These are phyloP conservation scores for Hyposoter dolosus DNA, from an alignment of 2,888 invertebrate species.

Conservation along the genomic window DNA sequence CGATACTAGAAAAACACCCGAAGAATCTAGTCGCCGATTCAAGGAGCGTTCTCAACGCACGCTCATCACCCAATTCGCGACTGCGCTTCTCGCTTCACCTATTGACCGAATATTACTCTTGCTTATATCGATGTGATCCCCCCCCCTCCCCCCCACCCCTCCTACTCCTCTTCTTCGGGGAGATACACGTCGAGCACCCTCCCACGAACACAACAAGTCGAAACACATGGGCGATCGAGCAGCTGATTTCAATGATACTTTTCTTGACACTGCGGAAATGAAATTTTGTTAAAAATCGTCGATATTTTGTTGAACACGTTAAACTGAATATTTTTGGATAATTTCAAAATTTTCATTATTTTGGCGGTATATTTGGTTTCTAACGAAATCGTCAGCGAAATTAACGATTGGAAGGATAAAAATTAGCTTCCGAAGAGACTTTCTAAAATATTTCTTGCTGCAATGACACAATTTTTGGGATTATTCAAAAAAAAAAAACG, in stretches of 20 bases:
- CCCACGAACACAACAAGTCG: constrained; percentile 10
- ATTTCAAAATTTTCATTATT: too few relatives aligned
- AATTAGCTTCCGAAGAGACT: too few relatives aligned
- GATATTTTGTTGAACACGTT: too few relatives aligned
- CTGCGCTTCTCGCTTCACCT: constrained; percentile 82
- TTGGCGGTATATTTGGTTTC: too few relatives aligned
- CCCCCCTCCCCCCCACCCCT: constrained; percentile 21
- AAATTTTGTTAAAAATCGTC: too few relatives aligned
- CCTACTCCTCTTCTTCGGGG: background rate
- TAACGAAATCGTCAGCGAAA: too few relatives aligned
- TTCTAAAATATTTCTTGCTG: too few relatives aligned
- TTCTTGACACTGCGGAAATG: background rate
- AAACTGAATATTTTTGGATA: too few relatives aligned
- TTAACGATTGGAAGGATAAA: too few relatives aligned
- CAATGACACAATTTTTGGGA: background rate
- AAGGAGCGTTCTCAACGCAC: constrained; percentile 69
- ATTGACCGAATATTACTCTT: constrained; percentile 81
- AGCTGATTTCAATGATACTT: background rate
- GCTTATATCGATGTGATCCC: constrained; percentile 64
- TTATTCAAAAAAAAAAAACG: too few relatives aligned
- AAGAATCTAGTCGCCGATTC: constrained; percentile 63
- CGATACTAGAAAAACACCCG: background rate
- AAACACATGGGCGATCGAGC: constrained; percentile 1
- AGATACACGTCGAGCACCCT: constrained; percentile 8
- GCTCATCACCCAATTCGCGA: constrained; percentile 76